Evolutionary conservation across 2,888 invertebrate species (phyloP).

Genomic region (Himalopsyche anomala): DNA sequence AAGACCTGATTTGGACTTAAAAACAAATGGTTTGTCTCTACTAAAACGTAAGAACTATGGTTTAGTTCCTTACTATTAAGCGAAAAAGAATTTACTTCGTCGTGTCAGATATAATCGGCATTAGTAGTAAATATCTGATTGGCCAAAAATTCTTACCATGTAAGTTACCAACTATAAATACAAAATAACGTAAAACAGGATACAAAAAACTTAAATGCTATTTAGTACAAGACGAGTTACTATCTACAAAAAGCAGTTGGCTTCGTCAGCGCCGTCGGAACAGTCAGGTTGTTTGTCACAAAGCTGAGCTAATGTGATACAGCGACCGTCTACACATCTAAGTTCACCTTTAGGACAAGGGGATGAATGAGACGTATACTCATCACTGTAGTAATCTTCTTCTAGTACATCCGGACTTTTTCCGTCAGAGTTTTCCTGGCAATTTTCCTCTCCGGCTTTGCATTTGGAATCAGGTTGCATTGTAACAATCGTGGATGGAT

Average conservation of each 20-base stretch:
- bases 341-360: slow-evolving; percentile 77
- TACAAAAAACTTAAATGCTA: not conserved
- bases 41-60: no score
- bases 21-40: no score
- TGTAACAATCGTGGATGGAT: not conserved
- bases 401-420: not conserved
- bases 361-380: slow-evolving; percentile 71
- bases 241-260: slow-evolving; percentile 74
- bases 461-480: not conserved
- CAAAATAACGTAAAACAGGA: slow-evolving; percentile 5
- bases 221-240: not conserved
- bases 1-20: no score
- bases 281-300: slow-evolving; percentile 81
- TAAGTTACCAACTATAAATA: not conserved
- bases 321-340: slow-evolving; percentile 80
- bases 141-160: not conserved
- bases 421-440: not conserved
- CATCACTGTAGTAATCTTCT: slow-evolving; percentile 36
- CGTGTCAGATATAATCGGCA: not conserved
- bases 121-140: not conserved
- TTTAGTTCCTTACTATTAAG: no score
- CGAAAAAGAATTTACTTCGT: no score
- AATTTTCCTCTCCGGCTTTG: not conserved
- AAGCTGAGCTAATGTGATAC: slow-evolving; percentile 80
- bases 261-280: slow-evolving; percentile 80